Base-by-base conservation (phyloP, 2,888 invertebrate species). In the Limulus polyphemus region DNA sequence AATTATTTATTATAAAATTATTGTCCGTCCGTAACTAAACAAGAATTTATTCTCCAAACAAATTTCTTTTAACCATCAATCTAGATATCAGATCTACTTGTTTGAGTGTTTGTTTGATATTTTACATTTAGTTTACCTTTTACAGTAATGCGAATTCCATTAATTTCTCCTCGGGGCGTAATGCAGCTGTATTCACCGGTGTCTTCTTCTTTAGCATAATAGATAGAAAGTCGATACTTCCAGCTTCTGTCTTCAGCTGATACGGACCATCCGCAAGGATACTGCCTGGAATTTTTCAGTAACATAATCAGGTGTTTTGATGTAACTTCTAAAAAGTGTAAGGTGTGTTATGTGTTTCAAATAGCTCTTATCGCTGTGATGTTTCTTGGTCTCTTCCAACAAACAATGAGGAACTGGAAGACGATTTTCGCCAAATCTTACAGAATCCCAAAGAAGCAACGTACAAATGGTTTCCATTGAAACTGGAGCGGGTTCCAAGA, bases 171-270 rank as follows among this genome's bases (percentile, higher is more conserved):
- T 61, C 83, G 81, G 9, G 89, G 88, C 0, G 90, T 84, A 9
- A 89, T 84, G 76, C 90, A 91, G 0, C 90, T 90, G 76, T 86
- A 90, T 65, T 84, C 84, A 60, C 89, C 90, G 49, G 87, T 86
- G 78, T 90, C 89, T 61, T 87, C 84, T n/a, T 83, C 81, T 71
- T 88, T 86, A 71, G 88, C 86, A 75, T 88, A 88, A 77, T 83
- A 85, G 73, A 91, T 83, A 69, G 86, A 87, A 68, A 91, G 79
- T 10, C 90, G 82, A 78, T 87, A 90, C 73, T 88, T 87, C 75
- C 86, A 84, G 68, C 88, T 85, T 68, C 85, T 82, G 76, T 90
- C 90, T 66, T 84, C 83, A 1, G 83, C 80, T 47, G 84, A 83
- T 13, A 82, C 81, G 4, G 87, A 86, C 88, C 87, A 88, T 11